Percentiles rank a stretch among this genome's conserved stretches.
phyloP scores from a whole-genome alignment of 2,113 vertebrate genomes.

The Pseudorasbora parva region DNA sequence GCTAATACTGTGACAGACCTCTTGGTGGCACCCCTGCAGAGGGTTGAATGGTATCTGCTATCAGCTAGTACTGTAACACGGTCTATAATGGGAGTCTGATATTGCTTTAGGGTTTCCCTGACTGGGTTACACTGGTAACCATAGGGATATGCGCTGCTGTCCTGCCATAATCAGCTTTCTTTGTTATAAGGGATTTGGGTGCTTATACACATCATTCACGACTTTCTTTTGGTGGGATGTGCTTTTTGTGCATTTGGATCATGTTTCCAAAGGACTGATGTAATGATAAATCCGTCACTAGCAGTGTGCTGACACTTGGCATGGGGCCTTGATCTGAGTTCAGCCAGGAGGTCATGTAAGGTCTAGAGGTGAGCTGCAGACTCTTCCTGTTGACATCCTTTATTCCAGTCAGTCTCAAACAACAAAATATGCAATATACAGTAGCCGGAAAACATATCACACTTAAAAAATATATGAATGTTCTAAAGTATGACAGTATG shows the following conservation, averaged over 20 bases:
- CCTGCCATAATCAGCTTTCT: slow-evolving; percentile 46
- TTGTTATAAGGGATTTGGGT: slow-evolving; percentile 47
- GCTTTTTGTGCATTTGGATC: slow-evolving; percentile 24
- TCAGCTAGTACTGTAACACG: not conserved
- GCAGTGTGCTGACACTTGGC: slow-evolving; percentile 35
- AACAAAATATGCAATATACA: not conserved
- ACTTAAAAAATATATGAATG: not conserved
- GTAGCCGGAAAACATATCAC: not conserved
- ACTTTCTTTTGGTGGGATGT: slow-evolving; percentile 37
- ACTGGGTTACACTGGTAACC: slow-evolving; percentile 54
- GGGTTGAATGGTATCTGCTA: not conserved
- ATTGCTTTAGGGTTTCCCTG: slow-evolving; percentile 35
- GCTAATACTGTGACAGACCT: not conserved
- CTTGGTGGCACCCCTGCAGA: not conserved
- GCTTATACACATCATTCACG: slow-evolving; percentile 50
- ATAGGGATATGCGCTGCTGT: slow-evolving; percentile 42
- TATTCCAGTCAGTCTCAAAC: not conserved
- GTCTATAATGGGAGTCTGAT: not conserved
- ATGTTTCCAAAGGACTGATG: slow-evolving; percentile 37
- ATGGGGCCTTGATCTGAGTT: not conserved
- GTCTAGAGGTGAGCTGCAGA: not conserved
- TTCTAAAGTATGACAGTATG: not conserved
- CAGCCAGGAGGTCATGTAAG: slow-evolving; percentile 21
- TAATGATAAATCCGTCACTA: not conserved
- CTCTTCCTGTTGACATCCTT: not conserved